Base-by-base conservation (phyloP, 2,888 invertebrate genomes). In the Thecocarcelia acutangulata region DNA sequence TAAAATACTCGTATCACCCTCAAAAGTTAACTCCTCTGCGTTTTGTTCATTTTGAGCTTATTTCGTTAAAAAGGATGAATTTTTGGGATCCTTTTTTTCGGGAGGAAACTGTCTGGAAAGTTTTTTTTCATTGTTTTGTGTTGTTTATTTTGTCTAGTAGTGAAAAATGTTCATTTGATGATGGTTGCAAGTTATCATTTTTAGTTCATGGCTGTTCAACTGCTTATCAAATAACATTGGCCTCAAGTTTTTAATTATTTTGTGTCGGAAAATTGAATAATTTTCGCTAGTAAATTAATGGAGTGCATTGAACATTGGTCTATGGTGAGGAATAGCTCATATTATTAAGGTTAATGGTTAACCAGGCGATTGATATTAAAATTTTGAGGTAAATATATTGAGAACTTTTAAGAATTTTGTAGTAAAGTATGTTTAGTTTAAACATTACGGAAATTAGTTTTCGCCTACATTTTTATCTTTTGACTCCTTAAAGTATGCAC, bases 51-150 rank as follows among this genome's bases (percentile, higher is more conserved):
- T 46, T 24, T 13, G 37, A 37, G 24, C 46, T 17, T 33, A 52
- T 72, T 73, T 72, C 59, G 59, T 59, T 72, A 52, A 52, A 44
- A 73, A 40, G 52, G 66, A 66, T 59, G 66, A 66, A 59, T 50
- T 44, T 64, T 78, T 70, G 13, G 21, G 9, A 1, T 28, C 17
- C 17, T 4, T 52, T 42, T 50, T 50, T 66, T 15, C 9, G 13
- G 24, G 74, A 69, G 59, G 77, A 76, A 78, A 82, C 69, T 69
- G 82, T 82, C 82, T 82, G 82, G 78, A 82, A 82, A 82, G 78
- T 82, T 82, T 82, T 69, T 70, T 56, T n/a, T n/a, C n/a, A 74
- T 82, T 82, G 78, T 82, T 21, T 70, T 56, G 40, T 81, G 37
- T 69, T 63, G 42, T 69, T 70, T 69, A 59, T 78, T 58, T 78